Base-by-base conservation (phyloP, 2,113 vertebrate genomes). In the Glaucomys volans region DNA sequence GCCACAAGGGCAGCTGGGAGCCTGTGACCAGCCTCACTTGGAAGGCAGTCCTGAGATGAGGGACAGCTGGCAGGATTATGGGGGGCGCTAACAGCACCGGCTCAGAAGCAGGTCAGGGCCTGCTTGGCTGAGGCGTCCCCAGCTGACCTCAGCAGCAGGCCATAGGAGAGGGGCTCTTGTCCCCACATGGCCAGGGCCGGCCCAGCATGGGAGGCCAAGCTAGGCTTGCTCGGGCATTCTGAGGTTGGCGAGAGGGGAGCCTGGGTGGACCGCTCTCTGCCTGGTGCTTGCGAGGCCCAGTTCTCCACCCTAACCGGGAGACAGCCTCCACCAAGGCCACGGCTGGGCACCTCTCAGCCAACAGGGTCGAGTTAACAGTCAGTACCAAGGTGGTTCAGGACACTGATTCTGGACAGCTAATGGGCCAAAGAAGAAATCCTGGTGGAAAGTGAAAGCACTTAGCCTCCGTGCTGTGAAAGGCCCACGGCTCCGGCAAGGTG, bases 271-370 rank as follows among this genome's bases (percentile, higher is more conserved):
- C 3, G 0, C 8, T 32, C 67, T 74, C 76, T 20, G 26, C 9
- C 8, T 0, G 4, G 1, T 11, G 24, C 32, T 57, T 52, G 22
- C 6, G 1, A 82, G 47, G 44, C 81, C 30, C 0, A 0, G 30
- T 13, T 22, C 50, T 47, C 47, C 40, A 2, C 16, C 40, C 28
- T 0, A 1, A 10, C 37, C 6, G 2, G 0, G 0, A 24, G 7
- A 26, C 64, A 0, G 5, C 67, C 47, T 76, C 26, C 1, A 8
- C 18, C 4, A 17, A 0, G 8, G 37, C 1, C 2, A 1, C 12
- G 35, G 26, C 28, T 4, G 11, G 2, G 37, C 14, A 20, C 37
- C 62, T 0, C 28, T 77, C 32, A 14, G 1, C 40, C 28, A 12
- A 30, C 37, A 2, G 14, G 9, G 50, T 8, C 6, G 26, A 54